Evolutionary conservation across 2,888 invertebrate species (phyloP).

Genomic region (Platycheirus albimanus): DNA sequence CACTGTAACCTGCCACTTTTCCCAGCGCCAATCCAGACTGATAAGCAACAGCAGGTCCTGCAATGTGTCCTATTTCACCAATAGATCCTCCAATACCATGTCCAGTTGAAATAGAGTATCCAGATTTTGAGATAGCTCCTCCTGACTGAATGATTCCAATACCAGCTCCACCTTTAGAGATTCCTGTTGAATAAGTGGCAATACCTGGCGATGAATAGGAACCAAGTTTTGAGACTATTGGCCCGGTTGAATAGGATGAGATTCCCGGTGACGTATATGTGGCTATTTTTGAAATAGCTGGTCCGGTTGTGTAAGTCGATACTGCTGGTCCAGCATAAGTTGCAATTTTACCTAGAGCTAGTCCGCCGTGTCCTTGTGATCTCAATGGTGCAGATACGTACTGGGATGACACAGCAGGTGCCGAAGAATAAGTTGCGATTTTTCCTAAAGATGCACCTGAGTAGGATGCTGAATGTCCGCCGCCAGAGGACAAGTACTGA

Average conservation of each 20-base stretch:
- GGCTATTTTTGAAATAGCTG: constrained; percentile 66
- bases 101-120: constrained; percentile 44
- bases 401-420: constrained; percentile 76
- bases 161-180: constrained; percentile 45
- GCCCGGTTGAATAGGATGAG: constrained; percentile 39
- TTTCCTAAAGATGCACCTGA: constrained; percentile 60
- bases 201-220: constrained; percentile 77
- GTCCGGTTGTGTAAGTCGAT: constrained; percentile 36
- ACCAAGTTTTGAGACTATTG: constrained; percentile 65
- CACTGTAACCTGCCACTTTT: constrained; percentile 68
- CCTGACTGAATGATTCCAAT: constrained; percentile 49
- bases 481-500: constrained; percentile 76
- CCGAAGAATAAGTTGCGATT: constrained; percentile 65
- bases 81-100: constrained; percentile 35
- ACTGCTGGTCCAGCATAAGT: constrained; percentile 68
- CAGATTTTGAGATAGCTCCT: constrained; percentile 60
- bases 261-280: constrained; percentile 74
- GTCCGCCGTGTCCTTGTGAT: constrained; percentile 54
- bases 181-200: constrained; percentile 77
- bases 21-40: constrained; percentile 61
- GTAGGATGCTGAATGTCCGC: constrained; percentile 77
- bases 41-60: constrained; percentile 43
- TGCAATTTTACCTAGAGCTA: constrained; percentile 58
- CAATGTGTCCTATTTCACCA: constrained; percentile 16
- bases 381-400: constrained; percentile 77